A percentile compares a stretch with the other conserved stretches of the same genome.
phyloP scores from a whole-genome alignment of 2,888 invertebrate genomes.

The Andrena fulva region DNA sequence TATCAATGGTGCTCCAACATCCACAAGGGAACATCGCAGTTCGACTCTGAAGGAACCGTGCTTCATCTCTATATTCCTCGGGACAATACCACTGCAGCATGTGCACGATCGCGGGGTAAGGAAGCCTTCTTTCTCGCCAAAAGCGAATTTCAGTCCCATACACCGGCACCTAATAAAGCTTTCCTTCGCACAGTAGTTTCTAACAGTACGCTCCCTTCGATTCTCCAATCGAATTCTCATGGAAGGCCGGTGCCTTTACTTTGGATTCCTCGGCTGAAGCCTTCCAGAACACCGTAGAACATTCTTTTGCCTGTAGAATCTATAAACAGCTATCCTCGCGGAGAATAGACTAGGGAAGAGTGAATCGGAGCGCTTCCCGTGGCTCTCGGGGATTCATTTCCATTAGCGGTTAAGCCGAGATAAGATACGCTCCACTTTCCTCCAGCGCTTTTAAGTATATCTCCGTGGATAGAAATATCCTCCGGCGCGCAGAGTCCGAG shows the following conservation, averaged over 20 bases:
- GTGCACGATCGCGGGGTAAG: slow-evolving; percentile 49
- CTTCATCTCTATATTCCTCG: slow-evolving; percentile 17
- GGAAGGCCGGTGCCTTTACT: no score
- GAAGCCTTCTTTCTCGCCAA: no score
- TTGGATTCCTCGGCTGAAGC: neutral
- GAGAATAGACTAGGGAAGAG: neutral
- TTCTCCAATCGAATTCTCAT: no score
- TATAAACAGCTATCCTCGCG: neutral
- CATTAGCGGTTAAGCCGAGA: neutral
- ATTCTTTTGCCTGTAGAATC: neutral
- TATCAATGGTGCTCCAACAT: slow-evolving; percentile 47
- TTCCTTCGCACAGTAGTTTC: no score
- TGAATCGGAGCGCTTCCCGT: slow-evolving; percentile 17
- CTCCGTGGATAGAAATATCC: neutral
- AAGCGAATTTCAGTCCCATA: neutral
- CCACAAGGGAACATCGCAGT: slow-evolving; percentile 10
- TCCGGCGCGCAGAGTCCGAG: neutral
- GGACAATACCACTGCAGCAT: slow-evolving; percentile 26
- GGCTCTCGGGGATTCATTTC: slow-evolving; percentile 2
- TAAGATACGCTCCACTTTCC: slow-evolving; percentile 12
- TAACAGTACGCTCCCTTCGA: no score
- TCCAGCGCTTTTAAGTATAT: neutral
- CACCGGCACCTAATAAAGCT: neutral
- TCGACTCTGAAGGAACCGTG: slow-evolving; percentile 20
- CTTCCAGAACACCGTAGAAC: slow-evolving; percentile 16